Conservation (phyloP, 2,113 vertebrate genomes). For the Diadophis punctatus region DNA sequence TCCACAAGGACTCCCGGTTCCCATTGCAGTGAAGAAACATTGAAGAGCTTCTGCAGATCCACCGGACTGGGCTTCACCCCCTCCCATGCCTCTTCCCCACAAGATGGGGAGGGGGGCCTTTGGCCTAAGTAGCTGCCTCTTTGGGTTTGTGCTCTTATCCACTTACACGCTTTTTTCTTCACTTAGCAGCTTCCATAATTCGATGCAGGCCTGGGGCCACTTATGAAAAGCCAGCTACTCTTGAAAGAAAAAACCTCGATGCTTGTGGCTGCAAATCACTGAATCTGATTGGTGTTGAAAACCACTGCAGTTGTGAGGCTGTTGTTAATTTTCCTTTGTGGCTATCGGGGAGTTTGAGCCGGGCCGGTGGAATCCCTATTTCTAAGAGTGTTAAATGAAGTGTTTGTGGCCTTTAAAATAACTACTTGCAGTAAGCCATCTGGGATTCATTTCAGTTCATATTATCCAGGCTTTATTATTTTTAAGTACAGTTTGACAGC, state of each 20-base stretch:
- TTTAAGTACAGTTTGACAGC: slow-evolving; percentile 62
- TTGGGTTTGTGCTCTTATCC: not conserved
- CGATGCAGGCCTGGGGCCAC: not conserved
- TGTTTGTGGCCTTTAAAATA: slow-evolving; percentile 57
- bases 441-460: slow-evolving; percentile 64
- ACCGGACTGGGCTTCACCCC: not conserved
- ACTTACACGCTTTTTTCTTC: not conserved
- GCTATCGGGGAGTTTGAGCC: slow-evolving; percentile 20
- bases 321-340: not conserved
- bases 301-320: not conserved
- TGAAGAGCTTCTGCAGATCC: not conserved
- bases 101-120: not conserved
- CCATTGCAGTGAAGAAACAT: not conserved
- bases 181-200: not conserved
- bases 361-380: slow-evolving; percentile 47
- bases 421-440: slow-evolving; percentile 52
- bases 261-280: not conserved
- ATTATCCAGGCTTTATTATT: slow-evolving; percentile 50
- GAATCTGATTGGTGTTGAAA: not conserved
- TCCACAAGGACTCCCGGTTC: not conserved
- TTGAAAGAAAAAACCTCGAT: not conserved
- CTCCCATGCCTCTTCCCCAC: not conserved
- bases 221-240: not conserved
- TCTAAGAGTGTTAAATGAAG: slow-evolving; percentile 62
- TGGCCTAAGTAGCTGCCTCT: not conserved